Conservation (phyloP, 2,113 vertebrate genomes). For the Dasyornis broadbenti region DNA sequence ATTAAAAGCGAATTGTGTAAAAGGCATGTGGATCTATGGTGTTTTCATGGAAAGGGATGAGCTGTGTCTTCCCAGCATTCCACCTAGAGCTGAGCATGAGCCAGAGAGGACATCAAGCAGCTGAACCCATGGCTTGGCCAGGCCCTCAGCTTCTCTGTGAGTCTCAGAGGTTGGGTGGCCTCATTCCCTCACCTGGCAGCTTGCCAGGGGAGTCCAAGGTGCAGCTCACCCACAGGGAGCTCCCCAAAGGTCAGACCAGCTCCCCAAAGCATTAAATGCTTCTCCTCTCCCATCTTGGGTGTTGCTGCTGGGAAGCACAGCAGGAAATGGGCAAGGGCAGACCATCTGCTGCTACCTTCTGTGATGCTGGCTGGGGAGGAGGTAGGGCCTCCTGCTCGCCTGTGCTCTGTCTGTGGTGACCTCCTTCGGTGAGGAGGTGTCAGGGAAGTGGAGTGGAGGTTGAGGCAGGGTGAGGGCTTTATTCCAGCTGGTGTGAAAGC, state of each 20-base stretch:
- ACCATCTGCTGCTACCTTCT: background rate
- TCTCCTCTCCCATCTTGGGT: background rate
- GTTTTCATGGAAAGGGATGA: background rate
- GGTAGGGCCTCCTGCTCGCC: background rate
- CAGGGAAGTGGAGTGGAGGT: background rate
- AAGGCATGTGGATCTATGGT: background rate
- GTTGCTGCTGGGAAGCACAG: background rate
- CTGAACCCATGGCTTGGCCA: background rate
- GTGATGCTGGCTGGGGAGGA: background rate
- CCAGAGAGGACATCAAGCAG: background rate
- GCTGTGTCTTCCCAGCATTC: background rate
- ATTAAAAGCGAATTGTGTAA: constrained; percentile 44
- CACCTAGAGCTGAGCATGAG: accelerated
- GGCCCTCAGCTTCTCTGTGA: background rate
- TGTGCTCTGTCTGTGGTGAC: background rate
- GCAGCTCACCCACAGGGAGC: background rate
- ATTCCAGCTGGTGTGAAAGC: background rate
- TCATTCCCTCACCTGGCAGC: accelerated
- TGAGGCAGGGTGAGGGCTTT: background rate
- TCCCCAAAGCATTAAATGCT: too few relatives aligned
- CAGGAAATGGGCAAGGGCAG: background rate
- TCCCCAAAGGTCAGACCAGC: background rate
- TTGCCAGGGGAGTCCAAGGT: background rate
- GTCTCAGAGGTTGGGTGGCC: accelerated
- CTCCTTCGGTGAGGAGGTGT: background rate